Conservation (phyloP, 2,797 vertebrate genomes). For the Scolopax rusticola region DNA sequence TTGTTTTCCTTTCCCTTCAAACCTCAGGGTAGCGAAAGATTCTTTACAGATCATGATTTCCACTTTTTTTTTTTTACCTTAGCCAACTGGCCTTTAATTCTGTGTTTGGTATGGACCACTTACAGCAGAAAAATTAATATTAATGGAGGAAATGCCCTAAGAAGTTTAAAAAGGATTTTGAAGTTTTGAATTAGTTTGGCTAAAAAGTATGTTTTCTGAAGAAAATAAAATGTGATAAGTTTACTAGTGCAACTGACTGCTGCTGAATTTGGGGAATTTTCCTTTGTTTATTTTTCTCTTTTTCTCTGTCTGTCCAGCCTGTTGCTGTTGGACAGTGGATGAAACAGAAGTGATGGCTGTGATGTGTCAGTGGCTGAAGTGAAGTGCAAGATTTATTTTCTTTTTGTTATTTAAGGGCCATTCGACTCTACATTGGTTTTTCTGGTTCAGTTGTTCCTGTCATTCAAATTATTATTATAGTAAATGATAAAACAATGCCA, state of each 20-base stretch:
- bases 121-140: not conserved
- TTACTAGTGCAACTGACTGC: not conserved
- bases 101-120: not conserved
- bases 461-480: slow-evolving; percentile 34
- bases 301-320: not conserved
- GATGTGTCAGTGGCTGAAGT: not conserved
- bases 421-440: not conserved
- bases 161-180: not conserved
- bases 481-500: slow-evolving; percentile 32
- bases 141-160: not conserved
- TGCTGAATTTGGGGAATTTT: not conserved
- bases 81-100: not conserved
- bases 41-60: not conserved
- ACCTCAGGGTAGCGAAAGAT: not conserved
- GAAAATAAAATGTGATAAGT: not conserved
- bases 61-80: not conserved
- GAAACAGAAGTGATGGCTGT: not conserved
- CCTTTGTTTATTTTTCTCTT: not conserved
- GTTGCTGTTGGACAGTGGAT: not conserved
- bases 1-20: not conserved
- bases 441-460: slow-evolving; percentile 51
- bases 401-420: not conserved
- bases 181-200: not conserved
- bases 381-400: not conserved
- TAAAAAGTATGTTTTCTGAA: not conserved